phyloP scores from a whole-genome alignment of 1,140 invertebrate species.

The Tribolium castaneum region DNA sequence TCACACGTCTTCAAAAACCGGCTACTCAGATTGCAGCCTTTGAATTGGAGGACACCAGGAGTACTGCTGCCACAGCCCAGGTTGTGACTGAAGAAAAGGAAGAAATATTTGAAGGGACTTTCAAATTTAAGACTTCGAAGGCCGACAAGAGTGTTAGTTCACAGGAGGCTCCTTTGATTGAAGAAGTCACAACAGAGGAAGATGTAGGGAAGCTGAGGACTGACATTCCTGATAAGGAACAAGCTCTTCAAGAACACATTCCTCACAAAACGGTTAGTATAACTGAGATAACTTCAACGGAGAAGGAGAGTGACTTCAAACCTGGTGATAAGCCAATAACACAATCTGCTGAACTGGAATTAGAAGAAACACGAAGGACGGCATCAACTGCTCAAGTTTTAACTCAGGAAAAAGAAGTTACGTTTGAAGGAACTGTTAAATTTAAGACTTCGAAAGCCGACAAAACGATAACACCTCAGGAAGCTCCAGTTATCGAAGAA shows the following conservation, averaged over 20 bases:
- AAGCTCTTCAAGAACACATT: conserved; percentile 54
- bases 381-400: conserved; percentile 65
- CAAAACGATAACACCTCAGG: conserved; percentile 14
- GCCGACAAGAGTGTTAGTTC: conserved; percentile 9
- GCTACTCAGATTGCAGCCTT: conserved; percentile 59
- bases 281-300: conserved; percentile 62
- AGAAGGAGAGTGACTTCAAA: conserved; percentile 63
- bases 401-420: conserved; percentile 63
- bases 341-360: conserved; percentile 56
- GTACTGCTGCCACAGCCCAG: conserved; percentile 64
- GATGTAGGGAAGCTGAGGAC: conserved; percentile 61
- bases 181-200: conserved; percentile 63
- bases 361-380: conserved; percentile 63
- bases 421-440: conserved; percentile 46
- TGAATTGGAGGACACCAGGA: conserved; percentile 61
- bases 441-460: conserved; percentile 50
- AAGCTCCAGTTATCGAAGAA: conserved; percentile 50
- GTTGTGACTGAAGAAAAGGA: conserved; percentile 64
- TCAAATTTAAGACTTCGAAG: conserved; percentile 49
- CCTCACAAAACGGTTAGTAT: conserved; percentile 60
- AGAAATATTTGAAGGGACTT: conserved; percentile 51
- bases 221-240: conserved; percentile 53
- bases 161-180: conserved; percentile 63
- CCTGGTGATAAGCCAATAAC: conserved; percentile 59
- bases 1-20: conserved; percentile 60